Evolutionary conservation across 1,140 invertebrate species (phyloP), one percentile per base, ranked within the genome.

Genomic region (Ceratina japonica): DNA sequence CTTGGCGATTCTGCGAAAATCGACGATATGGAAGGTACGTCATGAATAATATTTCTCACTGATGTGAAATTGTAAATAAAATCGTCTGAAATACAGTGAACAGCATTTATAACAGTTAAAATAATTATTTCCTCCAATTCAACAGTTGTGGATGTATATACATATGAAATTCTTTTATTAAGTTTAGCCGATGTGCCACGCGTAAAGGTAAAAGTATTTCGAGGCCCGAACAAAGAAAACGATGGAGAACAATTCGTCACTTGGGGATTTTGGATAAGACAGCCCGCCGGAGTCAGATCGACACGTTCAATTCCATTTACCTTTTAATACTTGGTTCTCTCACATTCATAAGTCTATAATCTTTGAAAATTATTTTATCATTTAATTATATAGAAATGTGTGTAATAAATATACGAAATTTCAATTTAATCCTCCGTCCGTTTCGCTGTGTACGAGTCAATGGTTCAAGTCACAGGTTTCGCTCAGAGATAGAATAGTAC

Each of bases 201-300:
- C 24, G 95, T 96, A 0, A 95, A 95, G 90, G 95, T 96, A 68
- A 95, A 95, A 90, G 95, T 96, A 2, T 96, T 95, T 88, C 90
- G 95, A 72, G 95, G 95, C 3, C 94, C 95, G 0, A 93, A 93
- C 0, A 92, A 94, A 73, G 92, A 94, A 80, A 93, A 93, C 73
- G 93, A 94, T 1, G 94, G 94, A 72, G 89, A 93, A 72, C 81
- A 90, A 74, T 94, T 92, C 78, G 94, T 95, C 24, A 94, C 94
- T 0, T 95, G 95, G 94, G 95, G 95, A 16, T 96, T 94, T 87
- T 96, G 95, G 95, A 94, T 96, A 20, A 95, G 95, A 82, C 95
- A 96, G 84, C 95, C 95, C 18, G 52, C 49, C 10, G 13, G 37
- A 59, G 18, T 58, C 7, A 49, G 61, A 61, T 44, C n/a, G 22